Conservation (phyloP, 2,113 vertebrate genomes). For the Oreochromis tanganicae region DNA sequence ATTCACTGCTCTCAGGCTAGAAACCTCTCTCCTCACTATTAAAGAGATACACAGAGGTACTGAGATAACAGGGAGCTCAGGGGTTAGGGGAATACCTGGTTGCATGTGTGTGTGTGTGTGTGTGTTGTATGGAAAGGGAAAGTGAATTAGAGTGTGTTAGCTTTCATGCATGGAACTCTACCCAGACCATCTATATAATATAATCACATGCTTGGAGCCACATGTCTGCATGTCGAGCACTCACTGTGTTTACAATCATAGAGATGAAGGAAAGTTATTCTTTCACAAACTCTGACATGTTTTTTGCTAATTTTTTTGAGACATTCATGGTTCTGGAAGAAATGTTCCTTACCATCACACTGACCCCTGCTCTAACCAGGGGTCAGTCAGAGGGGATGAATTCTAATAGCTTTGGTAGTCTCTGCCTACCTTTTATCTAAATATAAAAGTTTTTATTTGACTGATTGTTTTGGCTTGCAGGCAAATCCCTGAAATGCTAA, state of each 20-base stretch:
- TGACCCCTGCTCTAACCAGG: not conserved
- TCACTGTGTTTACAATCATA: not conserved
- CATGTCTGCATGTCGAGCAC: not conserved
- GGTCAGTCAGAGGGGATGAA: not conserved
- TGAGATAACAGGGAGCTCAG: not conserved
- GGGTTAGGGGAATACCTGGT: not conserved
- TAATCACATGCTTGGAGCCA: not conserved
- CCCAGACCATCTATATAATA: not conserved
- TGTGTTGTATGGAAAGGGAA: not conserved
- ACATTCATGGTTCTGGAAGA: not conserved
- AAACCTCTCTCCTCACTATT: not conserved
- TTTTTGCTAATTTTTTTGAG: not conserved
- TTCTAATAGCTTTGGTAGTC: not conserved
- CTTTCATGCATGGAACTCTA: not conserved
- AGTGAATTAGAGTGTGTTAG: not conserved
- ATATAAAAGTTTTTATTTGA: not conserved
- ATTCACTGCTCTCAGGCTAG: not conserved
- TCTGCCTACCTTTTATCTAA: not conserved
- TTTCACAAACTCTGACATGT: not conserved
- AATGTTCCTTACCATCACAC: not conserved
- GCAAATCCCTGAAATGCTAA: not conserved
- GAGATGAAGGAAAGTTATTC: not conserved
- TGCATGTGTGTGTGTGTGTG: not conserved
- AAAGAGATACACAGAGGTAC: not conserved
- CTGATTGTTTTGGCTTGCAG: not conserved